Evolutionary conservation across 2,888 invertebrate species (phyloP).

Genomic region (Platerodrilus igneus): DNA sequence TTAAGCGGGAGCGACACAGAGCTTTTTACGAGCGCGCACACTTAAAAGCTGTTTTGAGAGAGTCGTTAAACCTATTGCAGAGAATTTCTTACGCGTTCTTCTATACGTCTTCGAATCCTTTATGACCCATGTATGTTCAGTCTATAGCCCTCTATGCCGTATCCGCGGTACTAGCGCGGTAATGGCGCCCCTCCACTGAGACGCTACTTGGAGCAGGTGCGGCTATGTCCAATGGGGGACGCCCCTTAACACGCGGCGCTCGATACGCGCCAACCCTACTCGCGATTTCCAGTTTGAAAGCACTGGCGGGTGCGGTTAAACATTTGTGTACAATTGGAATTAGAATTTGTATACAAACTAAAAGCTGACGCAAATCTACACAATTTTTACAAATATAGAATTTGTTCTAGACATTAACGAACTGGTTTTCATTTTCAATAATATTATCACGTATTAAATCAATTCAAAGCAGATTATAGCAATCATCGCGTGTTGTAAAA

Average conservation of each 20-base stretch:
- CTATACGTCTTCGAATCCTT: slow-evolving; percentile 73
- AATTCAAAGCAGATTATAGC: too few relatives aligned
- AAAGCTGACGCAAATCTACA: too few relatives aligned
- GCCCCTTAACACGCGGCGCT: slow-evolving; percentile 38
- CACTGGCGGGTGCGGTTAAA: too few relatives aligned
- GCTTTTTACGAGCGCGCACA: slow-evolving; percentile 44
- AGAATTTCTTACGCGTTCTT: slow-evolving; percentile 54
- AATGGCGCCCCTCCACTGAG: slow-evolving; percentile 49
- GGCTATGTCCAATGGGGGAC: slow-evolving; percentile 49
- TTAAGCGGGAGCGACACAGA: too few relatives aligned
- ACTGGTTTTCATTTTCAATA: too few relatives aligned
- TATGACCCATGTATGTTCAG: slow-evolving; percentile 81
- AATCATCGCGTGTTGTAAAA: too few relatives aligned
- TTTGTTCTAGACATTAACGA: too few relatives aligned
- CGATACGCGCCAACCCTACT: slow-evolving; percentile 30
- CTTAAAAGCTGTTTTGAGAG: slow-evolving; percentile 39
- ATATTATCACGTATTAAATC: too few relatives aligned
- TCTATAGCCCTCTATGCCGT: slow-evolving; percentile 80
- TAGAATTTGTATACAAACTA: too few relatives aligned
- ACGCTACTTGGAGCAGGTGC: slow-evolving; percentile 53
- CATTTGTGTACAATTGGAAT: too few relatives aligned
- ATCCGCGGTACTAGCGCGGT: slow-evolving; percentile 58
- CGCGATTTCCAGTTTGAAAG: too few relatives aligned
- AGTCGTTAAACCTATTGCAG: slow-evolving; percentile 47
- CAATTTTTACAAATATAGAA: too few relatives aligned